These are phyloP conservation scores for Megalops atlanticus DNA, from an alignment of 2,113 vertebrate species.

Conservation along the genomic window DNA sequence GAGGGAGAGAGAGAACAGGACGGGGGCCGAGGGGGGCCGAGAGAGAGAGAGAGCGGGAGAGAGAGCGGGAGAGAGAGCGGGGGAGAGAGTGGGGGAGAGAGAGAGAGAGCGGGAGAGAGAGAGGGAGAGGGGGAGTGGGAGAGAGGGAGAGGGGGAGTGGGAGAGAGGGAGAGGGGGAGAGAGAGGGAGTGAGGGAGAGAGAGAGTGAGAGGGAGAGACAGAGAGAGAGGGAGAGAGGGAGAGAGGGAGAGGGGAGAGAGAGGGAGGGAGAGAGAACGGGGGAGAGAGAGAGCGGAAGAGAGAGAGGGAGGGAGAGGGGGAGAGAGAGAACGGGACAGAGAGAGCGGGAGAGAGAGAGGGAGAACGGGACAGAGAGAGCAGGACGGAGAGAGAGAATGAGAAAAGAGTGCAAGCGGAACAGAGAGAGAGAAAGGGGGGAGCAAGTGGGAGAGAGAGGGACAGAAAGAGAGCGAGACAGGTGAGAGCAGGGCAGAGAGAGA, in stretches of 20 bases:
- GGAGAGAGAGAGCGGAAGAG: neutral
- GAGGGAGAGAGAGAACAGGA: too few species aligned
- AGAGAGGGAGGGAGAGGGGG: slow-evolving; percentile 35
- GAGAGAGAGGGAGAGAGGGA: slow-evolving; percentile 1
- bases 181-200: neutral
- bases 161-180: slow-evolving; percentile 8
- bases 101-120: neutral
- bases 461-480: too few species aligned
- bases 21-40: too few species aligned
- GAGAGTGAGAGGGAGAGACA: neutral
- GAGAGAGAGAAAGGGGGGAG: too few species aligned
- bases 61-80: too few species aligned
- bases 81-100: too few species aligned
- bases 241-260: too few species aligned
- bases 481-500: too few species aligned
- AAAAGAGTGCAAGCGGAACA: too few species aligned
- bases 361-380: slow-evolving; percentile 21
- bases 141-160: slow-evolving; percentile 7
- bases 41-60: too few species aligned
- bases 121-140: neutral
- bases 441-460: slow-evolving; percentile 32
- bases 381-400: neutral
- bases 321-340: neutral
- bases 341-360: too few species aligned
- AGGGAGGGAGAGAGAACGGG: neutral